phyloP scores from a whole-genome alignment of 2,797 vertebrate genomes.

The Knipowitschia caucasica region DNA sequence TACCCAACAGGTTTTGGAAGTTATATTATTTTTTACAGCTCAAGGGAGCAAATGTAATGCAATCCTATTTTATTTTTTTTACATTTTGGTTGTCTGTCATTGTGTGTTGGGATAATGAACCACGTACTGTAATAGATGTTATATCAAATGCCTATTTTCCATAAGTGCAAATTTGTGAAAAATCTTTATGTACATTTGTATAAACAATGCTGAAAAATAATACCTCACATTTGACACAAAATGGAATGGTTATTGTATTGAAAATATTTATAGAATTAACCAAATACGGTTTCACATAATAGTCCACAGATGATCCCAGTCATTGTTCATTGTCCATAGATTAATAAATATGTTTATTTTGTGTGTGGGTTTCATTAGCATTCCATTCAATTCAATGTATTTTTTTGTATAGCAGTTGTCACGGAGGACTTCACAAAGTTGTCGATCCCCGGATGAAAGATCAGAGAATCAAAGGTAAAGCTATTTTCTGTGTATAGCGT shows the following conservation, averaged over 20 bases:
- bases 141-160: slow-evolving; percentile 72
- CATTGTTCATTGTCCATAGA: slow-evolving; percentile 74
- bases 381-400: too few relatives aligned
- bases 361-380: slow-evolving; percentile 68
- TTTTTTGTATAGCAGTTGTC: too few relatives aligned
- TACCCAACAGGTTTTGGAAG: slow-evolving; percentile 81
- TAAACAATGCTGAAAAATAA: slow-evolving; percentile 67
- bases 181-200: slow-evolving; percentile 67
- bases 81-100: slow-evolving; percentile 63
- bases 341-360: slow-evolving; percentile 91
- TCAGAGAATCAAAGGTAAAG: too few relatives aligned
- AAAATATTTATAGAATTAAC: slow-evolving; percentile 45
- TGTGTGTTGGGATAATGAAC: slow-evolving; percentile 76
- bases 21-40: slow-evolving; percentile 86
- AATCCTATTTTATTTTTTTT: slow-evolving; percentile 76
- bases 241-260: slow-evolving; percentile 47
- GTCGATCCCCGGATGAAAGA: too few relatives aligned
- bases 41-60: slow-evolving; percentile 81
- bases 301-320: slow-evolving; percentile 52
- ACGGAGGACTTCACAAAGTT: too few relatives aligned
- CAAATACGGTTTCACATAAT: slow-evolving; percentile 41
- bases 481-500: too few relatives aligned
- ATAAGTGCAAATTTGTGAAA: slow-evolving; percentile 76
- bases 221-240: slow-evolving; percentile 76
- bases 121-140: slow-evolving; percentile 79